Percentiles rank a stretch among this genome's conserved stretches.
phyloP scores from a whole-genome alignment of 2,888 invertebrate species.

The Hyppa rectilinea region DNA sequence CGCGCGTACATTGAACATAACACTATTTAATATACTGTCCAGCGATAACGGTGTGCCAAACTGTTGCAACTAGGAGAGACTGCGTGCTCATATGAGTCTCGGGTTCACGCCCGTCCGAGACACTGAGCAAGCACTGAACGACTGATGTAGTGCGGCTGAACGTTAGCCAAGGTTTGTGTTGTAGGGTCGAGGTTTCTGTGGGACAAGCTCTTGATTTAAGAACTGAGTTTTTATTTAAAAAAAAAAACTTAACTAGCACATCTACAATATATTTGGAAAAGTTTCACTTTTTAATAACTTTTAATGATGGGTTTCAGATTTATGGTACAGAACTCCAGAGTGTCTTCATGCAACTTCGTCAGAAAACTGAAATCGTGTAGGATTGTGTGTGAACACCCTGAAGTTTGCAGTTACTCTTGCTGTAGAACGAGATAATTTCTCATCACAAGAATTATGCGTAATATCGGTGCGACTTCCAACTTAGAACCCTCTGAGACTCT shows the following conservation, averaged over 20 bases:
- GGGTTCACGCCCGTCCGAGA: conserved; percentile 2
- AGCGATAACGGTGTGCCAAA: not conserved
- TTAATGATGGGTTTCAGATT: too few species aligned
- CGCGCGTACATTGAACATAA: not conserved
- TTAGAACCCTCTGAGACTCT: conserved; percentile 20
- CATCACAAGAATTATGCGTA: conserved; percentile 14
- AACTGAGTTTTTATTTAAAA: not conserved
- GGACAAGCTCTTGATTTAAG: not conserved
- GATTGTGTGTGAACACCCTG: not conserved
- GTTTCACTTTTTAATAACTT: not conserved
- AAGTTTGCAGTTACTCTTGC: not conserved
- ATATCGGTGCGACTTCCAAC: conserved; percentile 29
- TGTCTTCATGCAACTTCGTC: not conserved
- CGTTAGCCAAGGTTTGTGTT: not conserved
- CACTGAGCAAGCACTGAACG: too few species aligned
- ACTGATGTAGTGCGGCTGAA: not conserved
- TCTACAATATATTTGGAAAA: not conserved
- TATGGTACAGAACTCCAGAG: not conserved
- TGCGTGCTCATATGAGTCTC: too few species aligned
- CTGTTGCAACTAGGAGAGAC: not conserved
- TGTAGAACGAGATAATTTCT: conserved; percentile 3
- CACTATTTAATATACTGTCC: not conserved
- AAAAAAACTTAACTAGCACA: not conserved
- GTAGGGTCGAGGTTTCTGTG: not conserved
- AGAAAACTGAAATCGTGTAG: not conserved